Evolutionary conservation across 2,797 vertebrate species (phyloP), one percentile per base, ranked within the genome.

Genomic region (Galago senegalensis): DNA sequence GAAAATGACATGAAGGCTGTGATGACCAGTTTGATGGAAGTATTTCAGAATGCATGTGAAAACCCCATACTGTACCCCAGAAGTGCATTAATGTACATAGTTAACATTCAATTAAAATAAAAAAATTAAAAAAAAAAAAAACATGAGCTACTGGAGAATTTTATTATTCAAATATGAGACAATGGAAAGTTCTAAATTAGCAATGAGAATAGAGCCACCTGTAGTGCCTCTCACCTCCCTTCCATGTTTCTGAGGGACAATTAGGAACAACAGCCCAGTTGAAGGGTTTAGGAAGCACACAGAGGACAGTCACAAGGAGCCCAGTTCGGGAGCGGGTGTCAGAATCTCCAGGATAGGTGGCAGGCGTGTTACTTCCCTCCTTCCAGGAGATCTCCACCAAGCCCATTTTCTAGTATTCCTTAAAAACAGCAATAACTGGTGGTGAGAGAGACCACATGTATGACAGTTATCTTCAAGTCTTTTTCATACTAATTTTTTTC

Each of bases 151-250:
- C 21, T 81, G 43, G 79, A 84, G 69, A 70, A 84, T 46, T 84
- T 87, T 93, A 37, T 60, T 76, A 82, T 72, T 87, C 37, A 29
- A 75, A 18, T 49, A 3, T 14, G 63, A 88, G 90, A 87, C 29
- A 92, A 18, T 80, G 70, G 82, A 72, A 79, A 76, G 34, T 56
- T 76, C 31, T 87, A 46, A 87, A 58, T 93, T 93, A 92, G 12
- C 12, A n/a, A 6, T 23, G 25, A 93, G 31, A 77, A 77, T 65
- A 69, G 65, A 79, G 11, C 3, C 13, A 10, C 6, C n/a, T 72
- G 25, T 31, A 9, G 12, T 21, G 2, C 16, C 11, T 20, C 1
- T 65, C 46, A 67, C 21, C 49, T 70, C 16, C 31, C n/a, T 70
- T 81, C 29, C 56, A 3, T 61, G 88, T 91, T 79, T 23, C 31